Base-by-base conservation (phyloP, 1,140 invertebrate genomes). In the Drosophila mayri region DNA sequence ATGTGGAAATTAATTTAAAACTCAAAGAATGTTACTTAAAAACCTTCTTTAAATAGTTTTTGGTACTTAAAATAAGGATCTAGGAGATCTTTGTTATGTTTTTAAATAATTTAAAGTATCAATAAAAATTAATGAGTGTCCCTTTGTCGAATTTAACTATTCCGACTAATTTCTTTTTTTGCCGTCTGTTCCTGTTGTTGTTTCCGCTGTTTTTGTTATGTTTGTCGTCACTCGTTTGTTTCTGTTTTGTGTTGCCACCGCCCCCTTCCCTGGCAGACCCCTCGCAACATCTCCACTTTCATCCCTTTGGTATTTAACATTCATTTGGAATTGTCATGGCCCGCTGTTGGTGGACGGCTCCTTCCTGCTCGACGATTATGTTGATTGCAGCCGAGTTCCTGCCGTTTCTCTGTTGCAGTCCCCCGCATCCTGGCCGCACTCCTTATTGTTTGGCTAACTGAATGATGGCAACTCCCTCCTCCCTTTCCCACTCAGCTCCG, bases 251-350 rank as follows among this genome's bases (percentile, higher is more conserved):
- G 73, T 44, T 68, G 32, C 18, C 54, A 47, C 22, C 22, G 35
- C n/a, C 37, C 35, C 22, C 9, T 25, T 25, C 1, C 20, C 32
- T n/a, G 9, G 14, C 20, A 55, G 5, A 7, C 35, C 62, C 37
- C 59, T 52, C 6, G 1, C 9, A n/a, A 52, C 32, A 30, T 25
- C 30, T 47, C 47, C 57, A 47, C 61, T 35, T 65, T 67, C 62
- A 60, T 62, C 70, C 66, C 79, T 38, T 55, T 76, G 71, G 84
- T 83, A 83, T 87, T 87, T 87, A 88, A 88, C 84, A 87, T 87
- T 88, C 84, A 87, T 87, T 87, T 87, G 80, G 87, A 80, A 87
- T 87, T 87, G 84, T 87, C 84, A 80, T 72, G 79, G 80, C 80
- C 68, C 79, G 72, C 67, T 74, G 84, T 77, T 67, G 61, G 35